Evolutionary conservation across 1,140 invertebrate genomes (phyloP), one percentile per base, ranked within the genome.

Genomic region (Drosophila fuyamai): DNA sequence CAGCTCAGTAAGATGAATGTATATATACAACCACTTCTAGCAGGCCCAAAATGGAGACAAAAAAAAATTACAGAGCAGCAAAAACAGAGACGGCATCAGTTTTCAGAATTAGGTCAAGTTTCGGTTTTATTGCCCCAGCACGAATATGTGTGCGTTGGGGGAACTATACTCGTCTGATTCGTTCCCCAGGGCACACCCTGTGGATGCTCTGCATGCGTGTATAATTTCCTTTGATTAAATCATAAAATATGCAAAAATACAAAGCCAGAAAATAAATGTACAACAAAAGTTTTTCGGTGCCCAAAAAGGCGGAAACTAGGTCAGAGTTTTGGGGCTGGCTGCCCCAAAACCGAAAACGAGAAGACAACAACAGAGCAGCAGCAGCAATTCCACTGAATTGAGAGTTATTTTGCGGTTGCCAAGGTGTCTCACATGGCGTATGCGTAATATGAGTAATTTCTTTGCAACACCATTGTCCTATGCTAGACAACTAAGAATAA

Each of bases 161-260:
- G 46, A 70, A 68, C 63, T 35, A 50, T 55, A 35, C 50, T 61
- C 40, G 55, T 68, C 50, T 44, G 62, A 56, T 61, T 55, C 57
- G 48, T 36, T 78, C 72, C 51, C 75, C 65, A 57, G 74, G 76
- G 76, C 75, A 73, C 76, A 65, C 76, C 60, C 67, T 79, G 76
- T 36, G 41, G 70, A 75, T 75, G 72, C 70, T 75, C 50, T 70
- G 53, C 59, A 68, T 81, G 79, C 77, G 79, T 75, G 76, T 88
- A 88, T 88, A 83, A 89, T 89, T 81, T 71, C 72, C 80, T 89
- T 89, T 89, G 84, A 89, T 90, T 89, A 90, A 89, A 90, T 89
- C 84, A 89, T 89, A 71, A 89, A 84, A 79, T 89, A 89, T 89
- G 80, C 77, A 89, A 84, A 89, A 83, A 72, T 54, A 76, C 65